Percentiles rank a stretch among this genome's conserved stretches.
phyloP scores from a whole-genome alignment of 2,113 vertebrate genomes.

The Scortum barcoo region DNA sequence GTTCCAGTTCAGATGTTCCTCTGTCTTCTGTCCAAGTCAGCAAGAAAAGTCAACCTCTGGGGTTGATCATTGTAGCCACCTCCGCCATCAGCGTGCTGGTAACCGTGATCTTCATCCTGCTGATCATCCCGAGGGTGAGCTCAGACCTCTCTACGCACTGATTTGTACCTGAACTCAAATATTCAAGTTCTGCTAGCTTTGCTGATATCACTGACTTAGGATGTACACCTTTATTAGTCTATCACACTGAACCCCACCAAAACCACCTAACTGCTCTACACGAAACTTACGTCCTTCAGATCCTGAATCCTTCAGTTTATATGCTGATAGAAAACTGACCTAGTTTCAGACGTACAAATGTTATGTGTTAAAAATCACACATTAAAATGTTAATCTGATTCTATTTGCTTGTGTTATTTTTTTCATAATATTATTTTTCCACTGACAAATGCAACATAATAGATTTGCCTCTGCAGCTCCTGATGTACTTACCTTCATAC shows the following conservation, averaged over 20 bases:
- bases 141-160: background rate
- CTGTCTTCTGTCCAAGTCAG: accelerated
- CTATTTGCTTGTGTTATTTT: background rate
- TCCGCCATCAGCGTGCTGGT: background rate
- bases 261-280: background rate
- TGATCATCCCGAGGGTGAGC: constrained; percentile 38
- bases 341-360: background rate
- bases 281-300: background rate
- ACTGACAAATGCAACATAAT: background rate
- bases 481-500: no score
- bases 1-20: background rate
- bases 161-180: background rate
- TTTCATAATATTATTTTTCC: background rate
- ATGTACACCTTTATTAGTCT: background rate
- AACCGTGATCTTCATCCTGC: background rate
- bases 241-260: background rate
- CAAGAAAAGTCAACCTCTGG: background rate
- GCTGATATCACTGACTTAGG: background rate
- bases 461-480: no score
- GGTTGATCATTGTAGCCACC: background rate
- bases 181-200: background rate
- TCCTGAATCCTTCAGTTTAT: no score
- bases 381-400: background rate
- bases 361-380: background rate
- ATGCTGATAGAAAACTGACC: no score